Evolutionary conservation across 2,888 invertebrate genomes (phyloP).

Genomic region (Lathronympha strigana): DNA sequence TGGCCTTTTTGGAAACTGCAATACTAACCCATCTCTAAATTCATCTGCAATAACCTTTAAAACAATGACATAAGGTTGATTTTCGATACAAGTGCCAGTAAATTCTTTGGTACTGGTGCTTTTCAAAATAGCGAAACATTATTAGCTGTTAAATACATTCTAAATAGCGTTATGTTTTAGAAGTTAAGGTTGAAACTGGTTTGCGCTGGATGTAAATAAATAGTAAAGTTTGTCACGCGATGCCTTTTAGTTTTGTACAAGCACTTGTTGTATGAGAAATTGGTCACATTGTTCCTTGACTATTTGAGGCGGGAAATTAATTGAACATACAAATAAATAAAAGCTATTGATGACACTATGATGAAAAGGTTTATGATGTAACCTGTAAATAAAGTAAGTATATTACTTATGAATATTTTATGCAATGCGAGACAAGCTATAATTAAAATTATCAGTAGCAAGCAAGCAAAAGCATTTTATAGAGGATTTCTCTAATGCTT

Average conservation of each 20-base stretch:
- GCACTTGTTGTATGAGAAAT: conserved; percentile 32
- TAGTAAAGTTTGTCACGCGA: conserved; percentile 16
- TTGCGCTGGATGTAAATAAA: neutral
- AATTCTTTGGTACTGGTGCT: neutral
- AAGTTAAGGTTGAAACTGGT: neutral
- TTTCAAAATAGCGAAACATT: conserved; percentile 23
- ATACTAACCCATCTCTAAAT: conserved; percentile 5
- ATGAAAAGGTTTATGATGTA: neutral
- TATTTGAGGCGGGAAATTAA: neutral
- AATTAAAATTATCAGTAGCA: too few species aligned
- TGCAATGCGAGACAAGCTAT: too few species aligned
- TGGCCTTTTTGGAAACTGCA: conserved; percentile 36
- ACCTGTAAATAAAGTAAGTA: neutral
- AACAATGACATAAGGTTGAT: neutral
- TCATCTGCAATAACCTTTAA: neutral
- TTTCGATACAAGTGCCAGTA: neutral
- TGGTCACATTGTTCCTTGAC: conserved; percentile 14
- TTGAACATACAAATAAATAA: conserved; percentile 3
- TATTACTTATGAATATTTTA: neutral
- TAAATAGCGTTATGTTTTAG: neutral
- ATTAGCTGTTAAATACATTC: neutral
- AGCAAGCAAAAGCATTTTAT: too few species aligned
- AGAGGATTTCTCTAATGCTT: too few species aligned
- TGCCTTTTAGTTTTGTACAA: conserved; percentile 27
- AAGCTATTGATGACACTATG: neutral